Base-by-base conservation (phyloP, 2,113 vertebrate species). In the Chaenogobius annularis region DNA sequence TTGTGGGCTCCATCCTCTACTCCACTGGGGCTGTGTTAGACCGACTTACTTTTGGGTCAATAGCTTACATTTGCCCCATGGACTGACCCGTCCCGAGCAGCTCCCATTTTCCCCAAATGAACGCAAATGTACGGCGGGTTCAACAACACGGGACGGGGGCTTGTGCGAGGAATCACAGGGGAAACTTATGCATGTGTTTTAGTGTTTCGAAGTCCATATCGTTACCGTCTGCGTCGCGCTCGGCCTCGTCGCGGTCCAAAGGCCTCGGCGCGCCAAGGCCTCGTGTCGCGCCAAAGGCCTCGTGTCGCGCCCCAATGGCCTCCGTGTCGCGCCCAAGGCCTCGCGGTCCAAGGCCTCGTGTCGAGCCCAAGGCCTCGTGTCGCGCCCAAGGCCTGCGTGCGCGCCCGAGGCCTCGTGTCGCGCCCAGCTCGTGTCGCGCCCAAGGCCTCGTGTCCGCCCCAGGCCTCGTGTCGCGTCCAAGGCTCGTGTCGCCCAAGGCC, bases 21-120 rank as follows among this genome's bases (percentile, higher is more conserved):
- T 97, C 83, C 96, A 97, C 77, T 96, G 95, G 84, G 96, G 96
- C 0, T n/a, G 96, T 97, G 12, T 92, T 96, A 87, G 95, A 95
- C n/a, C 22, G 96, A 97, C 87, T 93, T 97, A 85, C 92, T 94
- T n/a, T 66, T 96, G 95, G 96, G 94, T 95, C 47, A 93, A 94
- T 89, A 94, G 62, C n/a, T 79, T 91, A 95, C 43, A 81, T 92
- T 89, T 97, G 96, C 85, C 92, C 94, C 64, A 90, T 85, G 1
- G 90, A 95, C 88, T 96, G 94, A 96, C 80, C 62, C 80, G 50
- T 20, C 48, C 50, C 43, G 70, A 3, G 20, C 79, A 4, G 62
- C 70, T 72, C 59, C 74, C 65, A 0, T 5, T 8, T 6, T 1
- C 37, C 17, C 20, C 43, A 7, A 23, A 46, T 19, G 11, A 50